Conservation (phyloP, 2,113 vertebrate genomes). For the Alethe castanea region DNA sequence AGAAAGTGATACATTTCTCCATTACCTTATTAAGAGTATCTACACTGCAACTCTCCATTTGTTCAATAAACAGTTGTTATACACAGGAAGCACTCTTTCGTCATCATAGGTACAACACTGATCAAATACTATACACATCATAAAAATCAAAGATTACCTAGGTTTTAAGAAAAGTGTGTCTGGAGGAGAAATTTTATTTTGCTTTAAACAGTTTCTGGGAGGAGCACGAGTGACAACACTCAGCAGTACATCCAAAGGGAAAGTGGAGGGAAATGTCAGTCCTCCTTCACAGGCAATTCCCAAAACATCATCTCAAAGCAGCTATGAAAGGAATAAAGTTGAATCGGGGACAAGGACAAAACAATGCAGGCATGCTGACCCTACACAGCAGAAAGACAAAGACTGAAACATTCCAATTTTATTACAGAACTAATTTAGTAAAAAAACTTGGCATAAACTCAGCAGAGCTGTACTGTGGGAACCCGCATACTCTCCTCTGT, state of each 20-base stretch:
- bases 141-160: neutral
- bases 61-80: neutral
- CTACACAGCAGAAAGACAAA: constrained; percentile 9
- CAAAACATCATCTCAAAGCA: neutral
- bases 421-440: constrained; percentile 18
- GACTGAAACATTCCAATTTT: neutral
- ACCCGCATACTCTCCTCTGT: neutral
- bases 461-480: neutral
- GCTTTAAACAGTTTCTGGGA: neutral
- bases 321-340: neutral
- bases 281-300: neutral
- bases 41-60: neutral
- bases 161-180: neutral
- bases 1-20: neutral
- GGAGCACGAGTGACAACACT: neutral
- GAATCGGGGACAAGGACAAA: neutral
- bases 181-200: neutral
- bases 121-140: neutral
- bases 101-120: neutral
- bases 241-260: neutral
- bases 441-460: neutral
- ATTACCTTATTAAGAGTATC: neutral
- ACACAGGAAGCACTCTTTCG: neutral
- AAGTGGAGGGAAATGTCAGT: neutral
- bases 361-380: neutral